These are phyloP conservation scores for Temnothorax longispinosus DNA, from an alignment of 1,140 invertebrate genomes.

Conservation along the genomic window DNA sequence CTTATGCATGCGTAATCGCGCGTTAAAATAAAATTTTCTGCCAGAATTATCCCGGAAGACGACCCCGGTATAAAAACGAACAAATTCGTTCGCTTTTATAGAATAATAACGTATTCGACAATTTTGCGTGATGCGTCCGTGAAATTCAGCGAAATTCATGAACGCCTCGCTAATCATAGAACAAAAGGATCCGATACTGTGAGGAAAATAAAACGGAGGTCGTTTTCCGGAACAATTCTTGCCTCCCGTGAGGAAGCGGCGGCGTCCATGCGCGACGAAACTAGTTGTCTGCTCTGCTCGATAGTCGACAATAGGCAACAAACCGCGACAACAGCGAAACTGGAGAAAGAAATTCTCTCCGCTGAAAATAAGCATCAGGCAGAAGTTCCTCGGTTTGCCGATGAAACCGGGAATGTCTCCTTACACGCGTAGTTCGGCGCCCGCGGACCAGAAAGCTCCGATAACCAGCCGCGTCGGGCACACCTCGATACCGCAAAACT, in stretches of 20 bases:
- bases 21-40: constrained; percentile 7
- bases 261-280: constrained; percentile 27
- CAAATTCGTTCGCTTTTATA: constrained; percentile 11
- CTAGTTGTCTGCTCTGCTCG: constrained; percentile 30
- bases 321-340: constrained; percentile 33
- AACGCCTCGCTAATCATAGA: constrained; percentile 4
- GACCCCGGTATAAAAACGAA: not conserved
- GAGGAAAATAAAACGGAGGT: not conserved
- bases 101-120: not conserved
- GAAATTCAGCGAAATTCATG: not conserved
- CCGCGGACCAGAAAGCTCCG: constrained; percentile 4
- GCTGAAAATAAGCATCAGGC: constrained; percentile 30
- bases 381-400: constrained; percentile 40
- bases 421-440: constrained; percentile 9
- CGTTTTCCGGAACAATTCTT: constrained; percentile 25
- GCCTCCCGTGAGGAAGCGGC: not conserved
- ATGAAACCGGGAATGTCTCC: constrained; percentile 15
- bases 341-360: constrained; percentile 34
- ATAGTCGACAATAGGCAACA: constrained; percentile 43
- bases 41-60: too few relatives aligned
- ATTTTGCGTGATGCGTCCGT: not conserved
- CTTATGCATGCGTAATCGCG: not conserved
- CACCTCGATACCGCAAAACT: constrained; percentile 14
- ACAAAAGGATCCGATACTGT: constrained; percentile 6
- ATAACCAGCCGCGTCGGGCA: constrained; percentile 16